Evolutionary conservation across 2,113 vertebrate genomes (phyloP).

Genomic region (Chitala chitala): DNA sequence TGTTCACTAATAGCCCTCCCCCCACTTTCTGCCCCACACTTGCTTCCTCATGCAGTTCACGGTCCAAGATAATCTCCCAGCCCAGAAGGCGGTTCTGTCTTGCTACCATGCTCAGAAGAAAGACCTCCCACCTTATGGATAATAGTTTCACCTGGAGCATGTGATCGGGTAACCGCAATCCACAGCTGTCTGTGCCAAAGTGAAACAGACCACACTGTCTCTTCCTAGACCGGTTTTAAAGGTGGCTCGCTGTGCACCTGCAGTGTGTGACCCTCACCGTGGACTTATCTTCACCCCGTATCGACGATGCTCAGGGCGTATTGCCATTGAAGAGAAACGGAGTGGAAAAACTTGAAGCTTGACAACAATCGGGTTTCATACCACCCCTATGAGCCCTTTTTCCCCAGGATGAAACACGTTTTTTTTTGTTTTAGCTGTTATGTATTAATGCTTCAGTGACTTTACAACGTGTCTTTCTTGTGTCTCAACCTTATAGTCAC

Average conservation of each 20-base stretch:
- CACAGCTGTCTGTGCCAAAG: background rate
- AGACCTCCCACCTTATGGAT: background rate
- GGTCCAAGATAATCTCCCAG: background rate
- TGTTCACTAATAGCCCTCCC: no score
- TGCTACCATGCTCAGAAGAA: background rate
- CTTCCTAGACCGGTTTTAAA: background rate
- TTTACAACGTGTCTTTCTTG: background rate
- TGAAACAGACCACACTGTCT: background rate
- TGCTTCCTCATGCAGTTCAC: background rate
- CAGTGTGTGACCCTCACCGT: no score
- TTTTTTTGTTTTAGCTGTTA: background rate
- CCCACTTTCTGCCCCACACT: background rate
- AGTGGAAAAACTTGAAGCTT: conserved; percentile 22
- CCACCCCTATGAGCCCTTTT: conserved; percentile 20
- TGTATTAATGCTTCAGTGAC: conserved; percentile 2
- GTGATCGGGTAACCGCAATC: background rate
- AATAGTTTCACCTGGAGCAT: background rate
- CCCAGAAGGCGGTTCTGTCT: background rate
- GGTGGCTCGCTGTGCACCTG: background rate
- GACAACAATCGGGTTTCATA: conserved; percentile 19
- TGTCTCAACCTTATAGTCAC: no score
- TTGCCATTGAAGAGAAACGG: background rate
- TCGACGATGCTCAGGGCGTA: background rate
- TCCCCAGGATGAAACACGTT: conserved; percentile 13
- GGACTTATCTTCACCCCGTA: no score